These are phyloP conservation scores for Mesitornis unicolor DNA, from an alignment of 2,113 vertebrate genomes.

Conservation along the genomic window DNA sequence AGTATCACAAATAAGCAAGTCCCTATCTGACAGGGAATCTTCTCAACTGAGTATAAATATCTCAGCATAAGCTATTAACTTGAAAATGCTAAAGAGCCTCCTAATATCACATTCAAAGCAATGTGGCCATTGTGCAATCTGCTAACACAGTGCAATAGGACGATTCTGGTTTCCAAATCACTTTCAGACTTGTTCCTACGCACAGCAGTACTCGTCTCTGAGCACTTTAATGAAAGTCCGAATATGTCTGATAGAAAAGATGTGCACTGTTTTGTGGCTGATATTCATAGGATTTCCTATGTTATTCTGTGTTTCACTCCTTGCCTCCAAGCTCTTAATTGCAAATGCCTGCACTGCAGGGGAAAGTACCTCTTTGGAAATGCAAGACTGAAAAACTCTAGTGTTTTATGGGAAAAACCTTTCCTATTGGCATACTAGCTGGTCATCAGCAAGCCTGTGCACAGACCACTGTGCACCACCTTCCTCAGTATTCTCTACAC, in stretches of 20 bases:
- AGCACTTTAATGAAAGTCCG: neutral
- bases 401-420: neutral
- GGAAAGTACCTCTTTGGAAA: neutral
- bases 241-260: neutral
- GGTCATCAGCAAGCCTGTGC: neutral
- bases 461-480: neutral
- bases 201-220: neutral
- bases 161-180: neutral
- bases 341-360: neutral
- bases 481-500: neutral
- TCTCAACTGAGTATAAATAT: neutral
- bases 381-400: neutral
- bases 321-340: neutral
- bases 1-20: neutral
- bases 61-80: neutral
- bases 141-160: neutral
- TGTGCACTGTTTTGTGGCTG: neutral
- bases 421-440: neutral
- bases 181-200: neutral
- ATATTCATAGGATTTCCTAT: neutral
- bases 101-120: neutral
- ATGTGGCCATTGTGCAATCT: accelerated
- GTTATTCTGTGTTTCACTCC: neutral
- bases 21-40: neutral
- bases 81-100: neutral